Evolutionary conservation across 2,797 vertebrate genomes (phyloP).

Genomic region (Enteromius paludinosus): DNA sequence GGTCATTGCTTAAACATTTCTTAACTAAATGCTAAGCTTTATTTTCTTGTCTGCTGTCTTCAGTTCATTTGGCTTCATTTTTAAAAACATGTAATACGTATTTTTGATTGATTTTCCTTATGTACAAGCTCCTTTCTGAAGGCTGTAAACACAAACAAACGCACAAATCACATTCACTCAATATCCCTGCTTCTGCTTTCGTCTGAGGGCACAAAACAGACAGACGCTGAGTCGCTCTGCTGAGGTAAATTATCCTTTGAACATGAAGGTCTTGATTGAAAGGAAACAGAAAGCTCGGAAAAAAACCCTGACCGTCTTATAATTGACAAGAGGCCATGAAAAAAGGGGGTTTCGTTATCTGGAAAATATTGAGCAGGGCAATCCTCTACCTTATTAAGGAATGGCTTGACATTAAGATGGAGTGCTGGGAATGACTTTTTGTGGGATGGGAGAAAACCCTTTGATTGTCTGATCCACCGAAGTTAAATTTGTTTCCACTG

Average conservation of each 20-base stretch:
- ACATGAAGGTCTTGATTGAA: conserved; percentile 48
- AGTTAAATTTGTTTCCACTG: conserved; percentile 49
- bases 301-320: conserved; percentile 48
- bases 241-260: conserved; percentile 55
- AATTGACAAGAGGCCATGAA: conserved; percentile 66
- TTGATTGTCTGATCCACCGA: conserved; percentile 60
- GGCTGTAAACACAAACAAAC: conserved; percentile 25
- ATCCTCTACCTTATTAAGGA: conserved; percentile 41
- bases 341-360: conserved; percentile 60
- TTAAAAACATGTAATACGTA: background rate
- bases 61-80: conserved; percentile 25
- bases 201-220: conserved; percentile 23
- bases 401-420: conserved; percentile 61
- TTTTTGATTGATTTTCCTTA: conserved; percentile 24
- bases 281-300: conserved; percentile 1
- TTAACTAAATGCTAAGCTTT: background rate
- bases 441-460: conserved; percentile 50
- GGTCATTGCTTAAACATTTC: background rate
- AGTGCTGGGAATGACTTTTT: conserved; percentile 49
- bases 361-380: conserved; percentile 59
- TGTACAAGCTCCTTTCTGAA: conserved; percentile 24
- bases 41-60: background rate
- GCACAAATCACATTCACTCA: conserved; percentile 24
- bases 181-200: conserved; percentile 16
- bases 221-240: conserved; percentile 22